Conservation (phyloP, 2,888 invertebrate species). For the Drosophila emarginata region DNA sequence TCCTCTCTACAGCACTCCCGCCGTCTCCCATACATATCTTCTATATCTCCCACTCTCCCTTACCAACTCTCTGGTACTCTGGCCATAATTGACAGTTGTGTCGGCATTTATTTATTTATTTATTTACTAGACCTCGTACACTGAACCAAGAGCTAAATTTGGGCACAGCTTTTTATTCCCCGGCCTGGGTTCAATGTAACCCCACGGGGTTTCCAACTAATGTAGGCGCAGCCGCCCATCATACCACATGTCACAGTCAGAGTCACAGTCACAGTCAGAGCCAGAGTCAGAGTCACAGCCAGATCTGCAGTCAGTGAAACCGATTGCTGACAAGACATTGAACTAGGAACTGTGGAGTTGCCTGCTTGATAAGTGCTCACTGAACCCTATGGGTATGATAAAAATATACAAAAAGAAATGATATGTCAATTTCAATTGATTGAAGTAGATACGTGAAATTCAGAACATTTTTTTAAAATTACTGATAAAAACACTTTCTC, state of each 20-base stretch:
- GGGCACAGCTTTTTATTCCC: conserved; percentile 63
- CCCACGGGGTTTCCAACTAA: conserved; percentile 60
- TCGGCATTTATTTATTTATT: conserved; percentile 58
- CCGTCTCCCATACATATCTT: background rate
- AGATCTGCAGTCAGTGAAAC: conserved; percentile 15
- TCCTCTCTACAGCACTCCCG: background rate
- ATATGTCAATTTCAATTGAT: conserved; percentile 32
- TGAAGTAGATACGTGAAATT: background rate
- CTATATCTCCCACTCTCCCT: background rate
- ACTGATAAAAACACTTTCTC: conserved; percentile 1
- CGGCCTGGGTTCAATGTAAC: conserved; percentile 64
- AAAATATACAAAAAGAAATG: conserved; percentile 23
- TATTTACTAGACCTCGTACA: conserved; percentile 55
- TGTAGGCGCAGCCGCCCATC: conserved; percentile 44
- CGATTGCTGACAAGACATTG: conserved; percentile 25
- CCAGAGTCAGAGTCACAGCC: conserved; percentile 2
- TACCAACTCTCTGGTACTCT: conserved; percentile 45
- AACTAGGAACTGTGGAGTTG: conserved; percentile 21
- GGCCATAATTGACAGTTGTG: conserved; percentile 71
- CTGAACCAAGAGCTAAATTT: conserved; percentile 68
- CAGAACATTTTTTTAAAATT: background rate
- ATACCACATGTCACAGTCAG: conserved; percentile 34
- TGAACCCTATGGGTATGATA: conserved; percentile 19
- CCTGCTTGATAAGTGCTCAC: conserved; percentile 31
- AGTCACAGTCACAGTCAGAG: conserved; percentile 4